A percentile compares a stretch with the other conserved stretches of the same genome.
Conservation (phyloP, 1,140 invertebrate genomes). For the Pemphigus obesinymphae region DNA sequence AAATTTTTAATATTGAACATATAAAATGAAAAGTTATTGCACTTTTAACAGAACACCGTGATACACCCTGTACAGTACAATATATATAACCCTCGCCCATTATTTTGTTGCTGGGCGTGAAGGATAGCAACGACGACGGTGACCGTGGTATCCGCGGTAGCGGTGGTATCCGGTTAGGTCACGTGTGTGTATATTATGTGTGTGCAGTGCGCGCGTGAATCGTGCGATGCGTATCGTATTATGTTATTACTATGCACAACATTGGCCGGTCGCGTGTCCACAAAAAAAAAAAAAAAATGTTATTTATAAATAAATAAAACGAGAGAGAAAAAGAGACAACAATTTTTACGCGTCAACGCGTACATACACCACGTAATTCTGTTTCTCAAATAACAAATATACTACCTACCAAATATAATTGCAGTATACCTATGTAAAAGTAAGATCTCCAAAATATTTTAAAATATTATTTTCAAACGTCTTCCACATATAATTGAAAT, state of each 20-base stretch:
- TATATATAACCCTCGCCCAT: neutral
- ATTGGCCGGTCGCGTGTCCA: constrained; percentile 28
- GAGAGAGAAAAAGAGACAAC: neutral
- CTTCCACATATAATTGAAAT: no score
- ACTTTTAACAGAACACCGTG: no score
- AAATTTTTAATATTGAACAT: no score
- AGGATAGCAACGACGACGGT: no score
- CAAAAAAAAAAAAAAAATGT: neutral
- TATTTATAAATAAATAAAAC: no score
- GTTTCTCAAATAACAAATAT: no score
- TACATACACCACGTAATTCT: neutral
- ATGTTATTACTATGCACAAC: constrained; percentile 32
- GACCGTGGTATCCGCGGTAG: neutral
- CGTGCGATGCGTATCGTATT: constrained; percentile 32
- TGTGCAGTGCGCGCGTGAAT: neutral
- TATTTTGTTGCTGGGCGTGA: neutral
- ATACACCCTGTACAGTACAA: neutral
- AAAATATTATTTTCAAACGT: no score
- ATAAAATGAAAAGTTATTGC: no score
- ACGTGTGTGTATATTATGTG: neutral
- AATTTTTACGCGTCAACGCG: neutral
- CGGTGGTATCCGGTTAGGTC: constrained; percentile 10
- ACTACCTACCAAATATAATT: no score
- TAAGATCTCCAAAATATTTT: no score
- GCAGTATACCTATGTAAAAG: no score